Evolutionary conservation across 1,140 invertebrate genomes (phyloP).

Genomic region (Hypsibius dujardini): DNA sequence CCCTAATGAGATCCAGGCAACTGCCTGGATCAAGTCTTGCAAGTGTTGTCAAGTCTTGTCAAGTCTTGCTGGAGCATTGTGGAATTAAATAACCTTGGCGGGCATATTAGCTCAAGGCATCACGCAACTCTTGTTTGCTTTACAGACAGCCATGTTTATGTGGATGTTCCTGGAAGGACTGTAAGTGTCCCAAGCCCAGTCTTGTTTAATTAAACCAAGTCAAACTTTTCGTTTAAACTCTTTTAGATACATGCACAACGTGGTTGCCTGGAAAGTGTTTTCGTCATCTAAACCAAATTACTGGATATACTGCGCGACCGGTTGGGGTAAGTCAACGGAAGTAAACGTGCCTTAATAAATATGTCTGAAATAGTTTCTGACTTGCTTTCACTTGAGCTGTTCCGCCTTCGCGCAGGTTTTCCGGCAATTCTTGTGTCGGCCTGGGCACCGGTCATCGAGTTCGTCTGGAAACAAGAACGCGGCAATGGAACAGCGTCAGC

Average conservation of each 20-base stretch:
- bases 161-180: slow-evolving; percentile 15
- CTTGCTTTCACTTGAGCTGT: background rate
- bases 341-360: background rate
- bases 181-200: slow-evolving; percentile 9
- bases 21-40: too few species aligned
- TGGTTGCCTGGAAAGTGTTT: slow-evolving; percentile 13
- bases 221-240: background rate
- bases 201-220: background rate
- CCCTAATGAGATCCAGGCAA: too few species aligned
- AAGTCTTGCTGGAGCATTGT: background rate
- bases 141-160: slow-evolving; percentile 16
- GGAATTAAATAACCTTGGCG: background rate
- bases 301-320: slow-evolving; percentile 3
- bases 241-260: slow-evolving; percentile 8
- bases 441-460: slow-evolving; percentile 12
- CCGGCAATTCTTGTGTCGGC: slow-evolving; percentile 10
- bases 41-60: too few species aligned
- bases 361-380: background rate
- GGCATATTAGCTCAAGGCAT: background rate
- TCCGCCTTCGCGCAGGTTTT: background rate
- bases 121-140: background rate
- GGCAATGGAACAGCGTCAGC: background rate
- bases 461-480: background rate
- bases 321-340: background rate
- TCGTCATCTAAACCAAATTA: slow-evolving; percentile 9